Conservation (phyloP, 2,888 invertebrate species). For the Sphaeridia pumilis region DNA sequence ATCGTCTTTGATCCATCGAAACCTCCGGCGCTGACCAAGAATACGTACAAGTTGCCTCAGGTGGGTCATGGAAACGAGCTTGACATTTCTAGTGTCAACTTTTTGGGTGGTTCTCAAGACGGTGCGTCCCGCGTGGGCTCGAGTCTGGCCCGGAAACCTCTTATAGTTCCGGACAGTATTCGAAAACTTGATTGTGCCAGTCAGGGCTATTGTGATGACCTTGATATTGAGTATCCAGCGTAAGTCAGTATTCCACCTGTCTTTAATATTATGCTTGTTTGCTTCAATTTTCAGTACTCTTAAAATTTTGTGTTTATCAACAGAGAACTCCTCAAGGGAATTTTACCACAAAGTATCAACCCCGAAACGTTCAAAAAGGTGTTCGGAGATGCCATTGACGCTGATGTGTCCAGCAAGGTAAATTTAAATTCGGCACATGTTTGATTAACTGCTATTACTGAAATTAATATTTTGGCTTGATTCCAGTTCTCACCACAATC, state of each 20-base stretch:
- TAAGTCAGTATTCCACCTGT: conserved; percentile 9
- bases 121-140: neutral
- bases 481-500: too few relatives aligned
- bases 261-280: neutral
- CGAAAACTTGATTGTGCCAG: conserved; percentile 13
- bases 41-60: neutral
- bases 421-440: neutral
- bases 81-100: neutral
- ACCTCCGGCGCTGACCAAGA: neutral
- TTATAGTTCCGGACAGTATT: conserved; percentile 1
- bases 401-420: conserved; percentile 14
- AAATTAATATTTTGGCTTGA: neutral
- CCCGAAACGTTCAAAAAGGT: conserved; percentile 28
- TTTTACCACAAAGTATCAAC: conserved; percentile 23
- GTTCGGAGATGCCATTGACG: conserved; percentile 30
- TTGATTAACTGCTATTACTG: neutral
- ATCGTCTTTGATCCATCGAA: neutral
- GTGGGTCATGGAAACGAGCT: neutral
- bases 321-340: conserved; percentile 26
- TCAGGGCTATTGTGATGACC: conserved; percentile 28
- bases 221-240: conserved; percentile 24
- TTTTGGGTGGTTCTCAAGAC: neutral
- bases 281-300: neutral
- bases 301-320: neutral
- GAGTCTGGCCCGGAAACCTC: neutral